These are phyloP conservation scores for Apodemus speciosus DNA, from an alignment of 2,113 vertebrate species.

Conservation along the genomic window DNA sequence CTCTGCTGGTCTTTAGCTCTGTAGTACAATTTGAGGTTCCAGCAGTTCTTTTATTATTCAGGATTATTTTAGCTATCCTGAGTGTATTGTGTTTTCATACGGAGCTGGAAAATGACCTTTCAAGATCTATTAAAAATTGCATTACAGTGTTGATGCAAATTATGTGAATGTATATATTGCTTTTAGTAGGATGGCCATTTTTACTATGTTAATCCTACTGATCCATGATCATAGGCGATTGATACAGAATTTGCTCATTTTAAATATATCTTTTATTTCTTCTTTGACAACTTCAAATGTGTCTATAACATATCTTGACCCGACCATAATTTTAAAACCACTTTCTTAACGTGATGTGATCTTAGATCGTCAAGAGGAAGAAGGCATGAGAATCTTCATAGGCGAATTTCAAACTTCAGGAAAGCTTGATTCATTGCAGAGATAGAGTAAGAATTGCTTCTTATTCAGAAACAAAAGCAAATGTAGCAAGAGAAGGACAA, in stretches of 20 bases:
- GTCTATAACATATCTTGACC: neutral
- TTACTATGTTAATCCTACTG: neutral
- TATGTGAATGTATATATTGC: neutral
- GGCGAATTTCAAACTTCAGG: neutral
- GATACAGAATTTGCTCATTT: neutral
- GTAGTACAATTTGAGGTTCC: neutral
- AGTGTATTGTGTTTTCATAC: neutral
- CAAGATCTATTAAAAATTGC: neutral
- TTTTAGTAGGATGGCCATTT: neutral
- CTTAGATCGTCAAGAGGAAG: slow-evolving; percentile 21
- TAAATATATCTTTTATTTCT: neutral
- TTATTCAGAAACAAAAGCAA: slow-evolving; percentile 20
- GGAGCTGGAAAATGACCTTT: neutral
- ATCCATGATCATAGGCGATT: neutral
- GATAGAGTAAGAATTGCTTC: neutral
- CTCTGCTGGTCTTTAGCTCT: too few species aligned
- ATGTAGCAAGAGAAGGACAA: neutral
- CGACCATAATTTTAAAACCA: neutral
- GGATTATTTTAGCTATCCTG: neutral
- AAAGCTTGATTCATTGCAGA: neutral
- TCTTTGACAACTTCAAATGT: neutral
- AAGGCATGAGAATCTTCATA: neutral
- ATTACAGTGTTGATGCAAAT: neutral
- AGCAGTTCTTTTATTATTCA: neutral
- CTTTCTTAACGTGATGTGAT: neutral